Conservation (phyloP, 2,888 invertebrate species). For the Melanchra persicariae region DNA sequence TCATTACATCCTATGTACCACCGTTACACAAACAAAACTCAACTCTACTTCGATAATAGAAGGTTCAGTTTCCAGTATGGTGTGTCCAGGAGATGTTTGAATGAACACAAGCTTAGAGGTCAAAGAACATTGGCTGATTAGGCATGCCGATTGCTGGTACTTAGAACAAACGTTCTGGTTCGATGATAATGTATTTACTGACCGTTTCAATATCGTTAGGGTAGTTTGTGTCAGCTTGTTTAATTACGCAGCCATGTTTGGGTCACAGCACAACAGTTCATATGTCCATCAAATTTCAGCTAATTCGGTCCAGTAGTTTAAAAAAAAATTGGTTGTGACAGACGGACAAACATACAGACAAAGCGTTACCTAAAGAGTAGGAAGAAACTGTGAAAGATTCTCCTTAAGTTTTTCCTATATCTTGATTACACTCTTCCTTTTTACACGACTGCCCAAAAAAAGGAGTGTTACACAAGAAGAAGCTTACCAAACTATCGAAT, state of each 20-base stretch:
- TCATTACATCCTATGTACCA: constrained; percentile 70
- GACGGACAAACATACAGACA: background rate
- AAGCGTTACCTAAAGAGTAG: too few species aligned
- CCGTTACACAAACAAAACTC: constrained; percentile 58
- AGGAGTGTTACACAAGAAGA: too few species aligned
- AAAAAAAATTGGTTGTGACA: too few species aligned
- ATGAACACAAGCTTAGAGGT: constrained; percentile 76
- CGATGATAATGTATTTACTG: constrained; percentile 61
- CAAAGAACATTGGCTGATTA: constrained; percentile 88
- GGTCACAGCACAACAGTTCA: too few species aligned
- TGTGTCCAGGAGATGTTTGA: constrained; percentile 54
- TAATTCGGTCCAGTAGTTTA: too few species aligned
- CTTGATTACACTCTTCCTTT: background rate
- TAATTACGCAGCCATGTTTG: too few species aligned
- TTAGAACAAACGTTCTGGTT: constrained; percentile 76
- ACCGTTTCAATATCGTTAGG: constrained; percentile 46
- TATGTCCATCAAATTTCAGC: background rate
- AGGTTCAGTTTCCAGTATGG: constrained; percentile 57
- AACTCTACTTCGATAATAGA: constrained; percentile 58
- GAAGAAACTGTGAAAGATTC: too few species aligned
- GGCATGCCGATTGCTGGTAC: constrained; percentile 75
- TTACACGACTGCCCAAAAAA: too few species aligned
- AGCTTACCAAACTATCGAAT: background rate
- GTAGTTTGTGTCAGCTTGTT: constrained; percentile 22
- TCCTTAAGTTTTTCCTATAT: too few species aligned